phyloP scores from a whole-genome alignment of 2,888 invertebrate genomes.

The Imbricaverruca yamaguchii region DNA sequence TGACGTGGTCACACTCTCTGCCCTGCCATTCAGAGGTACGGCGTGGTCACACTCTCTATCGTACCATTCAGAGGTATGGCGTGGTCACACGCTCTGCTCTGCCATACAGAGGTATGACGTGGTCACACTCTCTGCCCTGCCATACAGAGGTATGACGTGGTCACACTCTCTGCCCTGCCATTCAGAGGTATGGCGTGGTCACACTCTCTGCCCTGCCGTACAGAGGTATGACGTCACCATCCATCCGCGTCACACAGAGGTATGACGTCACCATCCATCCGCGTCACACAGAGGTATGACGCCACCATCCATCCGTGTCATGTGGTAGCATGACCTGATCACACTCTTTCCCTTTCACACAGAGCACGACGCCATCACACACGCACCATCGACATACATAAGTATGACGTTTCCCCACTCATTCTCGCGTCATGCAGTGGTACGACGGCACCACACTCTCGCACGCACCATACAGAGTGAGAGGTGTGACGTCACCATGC shows the following conservation, averaged over 20 bases:
- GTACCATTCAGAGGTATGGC: neutral
- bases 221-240: conserved; percentile 37
- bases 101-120: neutral
- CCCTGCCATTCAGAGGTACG: neutral
- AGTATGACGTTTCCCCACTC: too few relatives aligned
- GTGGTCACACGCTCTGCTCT: conserved; percentile 45
- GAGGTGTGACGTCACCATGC: too few relatives aligned
- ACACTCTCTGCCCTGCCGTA: conserved; percentile 43
- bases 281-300: neutral
- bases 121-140: too few relatives aligned
- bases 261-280: conserved; percentile 46
- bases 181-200: conserved; percentile 34
- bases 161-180: conserved; percentile 45
- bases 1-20: conserved; percentile 45
- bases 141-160: neutral
- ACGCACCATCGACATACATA: neutral
- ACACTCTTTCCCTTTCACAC: neutral
- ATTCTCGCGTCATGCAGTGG: neutral
- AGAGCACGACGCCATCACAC: neutral
- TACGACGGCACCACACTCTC: too few relatives aligned
- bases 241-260: neutral
- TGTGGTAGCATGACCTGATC: neutral
- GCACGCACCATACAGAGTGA: too few relatives aligned
- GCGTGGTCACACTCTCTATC: neutral
- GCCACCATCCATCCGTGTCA: conserved; percentile 38